A percentile compares a stretch with the other conserved stretches of the same genome.
Conservation (phyloP, 2,113 vertebrate species). For the Andinoacara biseriatus region DNA sequence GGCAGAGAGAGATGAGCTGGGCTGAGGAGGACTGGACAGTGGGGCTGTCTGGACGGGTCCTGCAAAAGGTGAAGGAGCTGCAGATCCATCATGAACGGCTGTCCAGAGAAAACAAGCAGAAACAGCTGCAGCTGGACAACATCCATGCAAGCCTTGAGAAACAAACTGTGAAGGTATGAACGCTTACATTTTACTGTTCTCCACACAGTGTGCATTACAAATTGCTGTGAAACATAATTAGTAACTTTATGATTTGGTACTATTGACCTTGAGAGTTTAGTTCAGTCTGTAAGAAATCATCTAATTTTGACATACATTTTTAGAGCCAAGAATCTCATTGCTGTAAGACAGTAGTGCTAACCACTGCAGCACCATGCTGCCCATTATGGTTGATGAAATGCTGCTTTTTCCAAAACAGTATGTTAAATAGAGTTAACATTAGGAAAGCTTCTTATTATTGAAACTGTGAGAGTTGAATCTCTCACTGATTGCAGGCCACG, state of each 20-base stretch:
- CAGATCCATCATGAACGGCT: slow-evolving; percentile 80
- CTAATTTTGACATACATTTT: background rate
- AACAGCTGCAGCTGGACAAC: slow-evolving; percentile 83
- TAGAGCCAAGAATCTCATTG: background rate
- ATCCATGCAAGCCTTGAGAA: slow-evolving; percentile 78
- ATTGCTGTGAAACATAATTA: background rate
- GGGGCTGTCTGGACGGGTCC: slow-evolving; percentile 78
- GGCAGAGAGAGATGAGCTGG: slow-evolving; percentile 81
- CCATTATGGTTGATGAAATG: background rate
- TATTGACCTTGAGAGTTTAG: background rate
- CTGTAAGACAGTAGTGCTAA: background rate
- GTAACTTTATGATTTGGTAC: background rate
- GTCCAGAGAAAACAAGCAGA: slow-evolving; percentile 82
- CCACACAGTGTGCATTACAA: background rate
- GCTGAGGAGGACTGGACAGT: slow-evolving; percentile 83
- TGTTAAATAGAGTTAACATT: background rate
- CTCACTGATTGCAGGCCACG: background rate
- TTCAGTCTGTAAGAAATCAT: background rate
- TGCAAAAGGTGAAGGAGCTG: slow-evolving; percentile 81
- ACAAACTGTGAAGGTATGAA: slow-evolving; percentile 80
- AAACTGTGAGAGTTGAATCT: background rate
- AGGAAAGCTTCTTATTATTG: background rate
- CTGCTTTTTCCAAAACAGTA: background rate
- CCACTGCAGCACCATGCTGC: background rate
- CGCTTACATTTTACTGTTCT: background rate